phyloP scores from a whole-genome alignment of 2,797 vertebrate species.

The Periophthalmus magnuspinnatus region DNA sequence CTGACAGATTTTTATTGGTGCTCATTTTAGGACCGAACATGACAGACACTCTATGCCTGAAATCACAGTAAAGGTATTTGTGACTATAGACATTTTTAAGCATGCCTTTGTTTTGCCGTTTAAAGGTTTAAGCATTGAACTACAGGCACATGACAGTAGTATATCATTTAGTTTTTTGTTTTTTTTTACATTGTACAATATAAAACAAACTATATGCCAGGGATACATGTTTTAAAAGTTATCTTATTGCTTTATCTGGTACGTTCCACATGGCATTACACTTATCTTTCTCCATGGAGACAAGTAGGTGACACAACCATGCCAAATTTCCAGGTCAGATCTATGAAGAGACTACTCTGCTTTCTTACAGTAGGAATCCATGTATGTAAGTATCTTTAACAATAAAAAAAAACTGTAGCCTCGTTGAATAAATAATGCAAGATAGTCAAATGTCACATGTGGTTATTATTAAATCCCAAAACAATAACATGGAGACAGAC shows the following conservation, averaged over 20 bases:
- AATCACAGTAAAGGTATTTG: background rate
- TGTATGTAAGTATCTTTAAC: background rate
- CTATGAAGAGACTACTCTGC: background rate
- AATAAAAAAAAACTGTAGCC: background rate
- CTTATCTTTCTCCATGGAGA: background rate
- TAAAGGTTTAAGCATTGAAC: background rate
- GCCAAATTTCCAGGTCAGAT: background rate
- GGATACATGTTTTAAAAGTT: no score
- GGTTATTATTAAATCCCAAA: background rate
- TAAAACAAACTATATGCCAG: background rate
- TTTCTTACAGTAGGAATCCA: no score
- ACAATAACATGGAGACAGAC: background rate
- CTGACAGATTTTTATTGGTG: slow-evolving; percentile 44
- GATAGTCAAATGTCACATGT: no score
- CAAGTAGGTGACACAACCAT: background rate
- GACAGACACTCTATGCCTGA: slow-evolving; percentile 6
- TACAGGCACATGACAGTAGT: background rate
- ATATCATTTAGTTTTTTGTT: background rate
- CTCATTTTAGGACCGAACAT: slow-evolving; percentile 9
- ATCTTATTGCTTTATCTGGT: background rate
- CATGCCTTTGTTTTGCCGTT: background rate
- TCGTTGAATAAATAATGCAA: no score
- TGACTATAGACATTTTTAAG: background rate
- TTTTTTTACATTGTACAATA: background rate
- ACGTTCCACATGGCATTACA: no score